Conservation (phyloP, 2,113 vertebrate species). For the Galbula dea region DNA sequence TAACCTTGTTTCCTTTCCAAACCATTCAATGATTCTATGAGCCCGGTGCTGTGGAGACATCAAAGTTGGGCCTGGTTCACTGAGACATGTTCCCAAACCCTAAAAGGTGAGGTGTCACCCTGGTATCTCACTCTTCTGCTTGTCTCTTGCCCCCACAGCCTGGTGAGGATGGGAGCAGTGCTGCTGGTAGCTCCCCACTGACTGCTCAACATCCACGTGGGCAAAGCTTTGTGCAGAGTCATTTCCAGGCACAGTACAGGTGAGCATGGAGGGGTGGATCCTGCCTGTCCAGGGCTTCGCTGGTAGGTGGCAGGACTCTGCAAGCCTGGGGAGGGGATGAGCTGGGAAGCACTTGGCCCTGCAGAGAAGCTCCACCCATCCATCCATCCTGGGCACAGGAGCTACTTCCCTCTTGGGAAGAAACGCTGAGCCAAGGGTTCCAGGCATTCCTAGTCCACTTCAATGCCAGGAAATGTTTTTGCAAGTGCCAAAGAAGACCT, state of each 20-base stretch:
- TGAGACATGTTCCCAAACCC: accelerated
- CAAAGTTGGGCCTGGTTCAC: not conserved
- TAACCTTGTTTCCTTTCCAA: not conserved
- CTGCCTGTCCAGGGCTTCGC: accelerated
- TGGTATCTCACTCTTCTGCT: not conserved
- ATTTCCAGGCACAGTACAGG: slow-evolving; percentile 97
- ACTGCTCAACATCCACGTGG: slow-evolving; percentile 50
- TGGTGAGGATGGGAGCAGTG: slow-evolving; percentile 49
- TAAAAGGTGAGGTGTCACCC: not conserved
- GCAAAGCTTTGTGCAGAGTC: slow-evolving; percentile 92
- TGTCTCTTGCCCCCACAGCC: slow-evolving; percentile 59
- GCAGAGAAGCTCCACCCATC: not conserved
- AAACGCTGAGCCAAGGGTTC: not conserved
- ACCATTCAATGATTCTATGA: not conserved
- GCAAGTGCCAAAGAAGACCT: not conserved
- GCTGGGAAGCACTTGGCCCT: accelerated
- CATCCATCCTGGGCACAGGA: not conserved
- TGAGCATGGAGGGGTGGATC: slow-evolving; percentile 10
- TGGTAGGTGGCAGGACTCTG: not conserved
- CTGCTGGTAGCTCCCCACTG: slow-evolving; percentile 9
- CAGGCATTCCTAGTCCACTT: not conserved
- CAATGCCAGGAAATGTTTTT: not conserved
- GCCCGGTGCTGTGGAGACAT: accelerated
- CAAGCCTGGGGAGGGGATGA: not conserved
- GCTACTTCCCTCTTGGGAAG: accelerated